A percentile compares a stretch with the other conserved stretches of the same genome.
phyloP scores from a whole-genome alignment of 2,797 vertebrate species.

The Enteromius radiatus region DNA sequence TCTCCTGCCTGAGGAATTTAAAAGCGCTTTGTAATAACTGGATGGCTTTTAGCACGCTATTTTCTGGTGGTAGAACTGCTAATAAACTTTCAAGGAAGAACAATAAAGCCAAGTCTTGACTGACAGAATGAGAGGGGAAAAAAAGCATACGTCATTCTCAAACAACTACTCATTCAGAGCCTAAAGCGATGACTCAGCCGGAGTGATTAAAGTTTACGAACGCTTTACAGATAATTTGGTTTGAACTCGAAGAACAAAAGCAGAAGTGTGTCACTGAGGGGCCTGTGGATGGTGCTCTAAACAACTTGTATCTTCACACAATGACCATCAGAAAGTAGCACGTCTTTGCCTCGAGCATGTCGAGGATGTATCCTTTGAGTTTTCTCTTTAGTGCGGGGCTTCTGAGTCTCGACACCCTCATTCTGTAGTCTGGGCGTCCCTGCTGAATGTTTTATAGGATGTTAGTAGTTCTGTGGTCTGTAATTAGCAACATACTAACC shows the following conservation, averaged over 20 bases:
- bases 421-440: constrained; percentile 28
- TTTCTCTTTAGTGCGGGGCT: neutral
- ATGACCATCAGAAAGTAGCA: neutral
- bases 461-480: constrained; percentile 54
- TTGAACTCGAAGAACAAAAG: constrained; percentile 21
- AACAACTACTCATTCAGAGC: constrained; percentile 26
- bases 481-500: constrained; percentile 58
- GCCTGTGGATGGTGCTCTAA: neutral
- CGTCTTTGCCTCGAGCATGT: neutral
- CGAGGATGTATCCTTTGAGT: neutral
- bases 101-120: constrained; percentile 33
- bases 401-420: constrained; percentile 30
- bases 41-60: constrained; percentile 26
- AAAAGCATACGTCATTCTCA: constrained; percentile 32
- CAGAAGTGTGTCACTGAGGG: neutral
- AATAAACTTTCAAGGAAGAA: constrained; percentile 40
- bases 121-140: constrained; percentile 35
- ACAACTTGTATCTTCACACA: constrained; percentile 1
- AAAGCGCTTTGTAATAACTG: constrained; percentile 41
- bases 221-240: constrained; percentile 17
- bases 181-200: constrained; percentile 17
- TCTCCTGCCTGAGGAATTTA: constrained; percentile 3
- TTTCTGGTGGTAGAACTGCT: constrained; percentile 14
- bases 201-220: constrained; percentile 36
- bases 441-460: constrained; percentile 47